Conservation (phyloP, 1,140 invertebrate species). For the Phymorhynchus buccinoides region DNA sequence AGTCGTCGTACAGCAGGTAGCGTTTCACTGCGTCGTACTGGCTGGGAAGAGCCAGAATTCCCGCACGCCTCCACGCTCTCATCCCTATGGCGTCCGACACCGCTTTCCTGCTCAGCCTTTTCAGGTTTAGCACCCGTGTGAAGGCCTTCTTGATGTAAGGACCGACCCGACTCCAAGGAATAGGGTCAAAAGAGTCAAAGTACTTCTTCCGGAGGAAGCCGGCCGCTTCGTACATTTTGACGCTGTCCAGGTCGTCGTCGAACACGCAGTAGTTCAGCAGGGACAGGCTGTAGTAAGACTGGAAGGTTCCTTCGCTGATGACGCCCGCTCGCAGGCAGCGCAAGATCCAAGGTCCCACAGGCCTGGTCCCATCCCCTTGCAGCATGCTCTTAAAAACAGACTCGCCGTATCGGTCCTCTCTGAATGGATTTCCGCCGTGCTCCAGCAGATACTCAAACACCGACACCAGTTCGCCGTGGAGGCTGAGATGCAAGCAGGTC, state of each 20-base stretch:
- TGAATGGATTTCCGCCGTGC: neutral
- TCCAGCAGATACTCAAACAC: constrained; percentile 17
- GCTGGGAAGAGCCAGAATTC: neutral
- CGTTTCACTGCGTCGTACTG: neutral
- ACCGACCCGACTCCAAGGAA: too few relatives aligned
- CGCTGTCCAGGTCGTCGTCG: neutral
- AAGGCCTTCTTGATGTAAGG: too few relatives aligned
- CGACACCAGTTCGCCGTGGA: neutral
- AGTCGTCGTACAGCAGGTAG: neutral
- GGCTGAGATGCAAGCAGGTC: neutral
- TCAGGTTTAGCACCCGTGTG: neutral
- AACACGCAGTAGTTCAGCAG: neutral
- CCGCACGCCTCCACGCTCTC: neutral
- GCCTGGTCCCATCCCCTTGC: neutral
- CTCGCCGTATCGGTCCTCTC: neutral
- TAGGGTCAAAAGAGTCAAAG: too few relatives aligned
- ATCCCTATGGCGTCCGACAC: neutral
- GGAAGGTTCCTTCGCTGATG: neutral
- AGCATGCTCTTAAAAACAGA: neutral
- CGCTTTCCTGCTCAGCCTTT: neutral
- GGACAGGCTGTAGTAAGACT: neutral
- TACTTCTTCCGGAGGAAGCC: neutral
- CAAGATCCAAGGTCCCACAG: neutral
- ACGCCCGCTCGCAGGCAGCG: neutral
- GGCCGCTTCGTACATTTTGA: constrained; percentile 13